Conservation (phyloP, 2,888 invertebrate genomes). For the Melolontha melolontha region DNA sequence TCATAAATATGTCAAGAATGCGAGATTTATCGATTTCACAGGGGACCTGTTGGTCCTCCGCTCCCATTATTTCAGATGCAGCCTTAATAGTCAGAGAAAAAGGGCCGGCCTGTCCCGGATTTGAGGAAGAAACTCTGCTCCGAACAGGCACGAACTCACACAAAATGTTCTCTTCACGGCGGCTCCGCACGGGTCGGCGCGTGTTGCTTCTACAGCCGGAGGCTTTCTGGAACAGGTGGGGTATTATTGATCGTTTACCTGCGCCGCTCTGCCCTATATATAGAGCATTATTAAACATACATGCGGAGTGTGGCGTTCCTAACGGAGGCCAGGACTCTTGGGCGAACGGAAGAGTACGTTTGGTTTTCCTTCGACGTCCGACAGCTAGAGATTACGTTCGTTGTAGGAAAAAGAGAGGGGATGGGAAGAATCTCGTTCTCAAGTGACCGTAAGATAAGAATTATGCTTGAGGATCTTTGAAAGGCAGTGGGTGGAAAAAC, state of each 20-base stretch:
- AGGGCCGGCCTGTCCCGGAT: neutral
- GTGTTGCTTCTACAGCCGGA: conserved; percentile 16
- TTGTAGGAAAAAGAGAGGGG: conserved; percentile 1
- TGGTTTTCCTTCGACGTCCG: conserved; percentile 8
- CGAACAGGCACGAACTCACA: conserved; percentile 7
- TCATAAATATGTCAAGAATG: conserved; percentile 13
- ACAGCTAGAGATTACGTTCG: conserved; percentile 8
- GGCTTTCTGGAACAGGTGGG: conserved; percentile 38
- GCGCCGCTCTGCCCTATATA: conserved; percentile 40
- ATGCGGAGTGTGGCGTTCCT: conserved; percentile 34
- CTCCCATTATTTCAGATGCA: conserved; percentile 32
- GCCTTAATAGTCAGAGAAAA: conserved; percentile 32
- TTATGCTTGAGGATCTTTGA: too few relatives aligned
- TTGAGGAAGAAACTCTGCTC: neutral
- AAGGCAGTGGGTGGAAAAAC: too few relatives aligned
- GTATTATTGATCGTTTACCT: conserved; percentile 44
- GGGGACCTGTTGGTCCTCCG: conserved; percentile 35
- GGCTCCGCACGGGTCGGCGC: conserved; percentile 1
- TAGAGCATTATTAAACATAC: conserved; percentile 44
- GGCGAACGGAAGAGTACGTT: conserved; percentile 2
- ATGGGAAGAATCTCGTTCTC: too few relatives aligned
- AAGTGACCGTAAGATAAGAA: too few relatives aligned
- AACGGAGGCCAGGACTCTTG: conserved; percentile 31
- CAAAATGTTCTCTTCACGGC: neutral
- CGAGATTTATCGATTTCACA: conserved; percentile 34